phyloP scores from a whole-genome alignment of 1,140 invertebrate species.

The Heliconius himera region DNA sequence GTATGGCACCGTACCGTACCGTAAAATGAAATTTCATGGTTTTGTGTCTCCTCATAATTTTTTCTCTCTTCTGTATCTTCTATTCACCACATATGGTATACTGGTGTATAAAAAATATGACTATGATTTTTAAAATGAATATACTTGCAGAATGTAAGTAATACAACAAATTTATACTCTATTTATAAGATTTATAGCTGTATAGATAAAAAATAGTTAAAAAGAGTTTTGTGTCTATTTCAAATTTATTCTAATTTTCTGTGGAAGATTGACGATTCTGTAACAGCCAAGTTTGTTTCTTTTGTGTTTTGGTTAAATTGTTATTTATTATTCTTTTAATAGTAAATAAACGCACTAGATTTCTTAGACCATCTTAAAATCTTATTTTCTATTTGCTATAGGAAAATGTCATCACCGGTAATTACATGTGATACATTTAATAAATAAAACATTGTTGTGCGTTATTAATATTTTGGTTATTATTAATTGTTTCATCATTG shows the following conservation, averaged over 20 bases:
- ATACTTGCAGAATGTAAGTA: background rate
- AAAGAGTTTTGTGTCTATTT: slow-evolving; percentile 3
- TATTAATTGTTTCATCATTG: slow-evolving; percentile 41
- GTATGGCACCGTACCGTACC: no score
- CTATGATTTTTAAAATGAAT: background rate
- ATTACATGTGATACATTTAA: slow-evolving; percentile 25
- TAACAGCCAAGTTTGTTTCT: slow-evolving; percentile 38
- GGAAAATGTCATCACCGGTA: slow-evolving; percentile 67
- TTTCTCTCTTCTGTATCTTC: no score
- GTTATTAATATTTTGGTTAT: slow-evolving; percentile 24
- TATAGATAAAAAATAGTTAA: slow-evolving; percentile 4
- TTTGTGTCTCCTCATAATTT: no score
- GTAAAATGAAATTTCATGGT: no score
- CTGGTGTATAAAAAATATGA: no score
- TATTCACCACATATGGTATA: no score
- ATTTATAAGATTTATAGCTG: background rate
- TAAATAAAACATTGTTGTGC: background rate
- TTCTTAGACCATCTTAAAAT: background rate
- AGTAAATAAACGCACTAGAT: background rate
- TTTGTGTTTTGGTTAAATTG: slow-evolving; percentile 32
- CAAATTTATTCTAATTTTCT: slow-evolving; percentile 20
- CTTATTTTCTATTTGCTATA: background rate
- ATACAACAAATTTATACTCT: background rate
- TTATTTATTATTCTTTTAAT: slow-evolving; percentile 23
- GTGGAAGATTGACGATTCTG: slow-evolving; percentile 16